Base-by-base conservation (phyloP, 1,140 invertebrate genomes). In the Nixonia krombeini region DNA sequence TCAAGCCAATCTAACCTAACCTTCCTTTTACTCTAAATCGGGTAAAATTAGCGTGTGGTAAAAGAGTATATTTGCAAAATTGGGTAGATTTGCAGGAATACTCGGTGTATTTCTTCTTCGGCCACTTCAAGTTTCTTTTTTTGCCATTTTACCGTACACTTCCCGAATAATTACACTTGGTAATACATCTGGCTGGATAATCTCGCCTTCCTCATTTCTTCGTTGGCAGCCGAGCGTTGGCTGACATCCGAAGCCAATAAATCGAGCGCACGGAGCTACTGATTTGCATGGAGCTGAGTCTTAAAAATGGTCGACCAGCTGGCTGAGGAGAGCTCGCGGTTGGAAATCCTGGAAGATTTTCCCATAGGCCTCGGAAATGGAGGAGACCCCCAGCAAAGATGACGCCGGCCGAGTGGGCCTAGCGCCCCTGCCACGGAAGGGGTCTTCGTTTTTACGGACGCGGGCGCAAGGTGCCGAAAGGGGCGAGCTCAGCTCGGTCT, bases 211-310 rank as follows among this genome's bases (percentile, higher is more conserved):
- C 64, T 41, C 52, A 49, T 68, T 68, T 68, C 57, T 57, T 61
- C 25, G 23, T 38, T 4, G 33, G 38, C 23, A 40, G 23, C 12
- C 42, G 25, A 44, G 40, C 47, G 40, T 45, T 25, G n/a, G 37
- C 37, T 57, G 61, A 65, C 73, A 73, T 46, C 47, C 58, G 61
- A 68, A 69, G 62, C 65, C 63, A 73, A 76, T 73, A 74, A 73
- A 76, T 74, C 55, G 63, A 70, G 58, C 28, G 21, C 21, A 21
- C 75, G 67, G 67, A 78, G 75, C 75, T 78, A 42, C 61, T 70
- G 37, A 76, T 77, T 77, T 77, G 75, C 75, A 77, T 77, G 67
- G 67, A 78, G 75, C 75, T 78, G 66, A 74, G 67, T 66, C 41
- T 64, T 71, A 65, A 75, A 73, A 74, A 66, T 62, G 59, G 29